Base-by-base conservation (phyloP, 35 echinoderm and acorn worm genomes). In the Heliocidaris erythrogramma region DNA sequence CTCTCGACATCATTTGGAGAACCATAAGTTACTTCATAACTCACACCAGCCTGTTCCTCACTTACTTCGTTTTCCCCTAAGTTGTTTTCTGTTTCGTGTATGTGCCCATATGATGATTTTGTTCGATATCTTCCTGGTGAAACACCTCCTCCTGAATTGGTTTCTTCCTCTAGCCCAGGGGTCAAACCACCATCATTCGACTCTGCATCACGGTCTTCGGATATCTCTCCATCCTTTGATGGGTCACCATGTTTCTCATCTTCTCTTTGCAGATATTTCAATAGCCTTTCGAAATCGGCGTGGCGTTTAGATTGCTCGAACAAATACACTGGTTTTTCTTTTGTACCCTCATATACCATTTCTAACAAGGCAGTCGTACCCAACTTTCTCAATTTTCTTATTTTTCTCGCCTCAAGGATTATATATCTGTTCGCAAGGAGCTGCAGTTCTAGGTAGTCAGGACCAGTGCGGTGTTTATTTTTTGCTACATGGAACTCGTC, bases 341-440 rank as follows among this genome's bases (percentile, higher is more conserved):
- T 92, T 17, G 49, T 92, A 49, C 91, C 91, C 30, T 92, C 17
- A 59, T 50, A 59, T 24, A 92, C 91, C 91, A 92, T 50, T 59
- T 49, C 91, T 12, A 92, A 13, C 91, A 92, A 30, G 14, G 91
- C 91, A 52, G n/a, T 59, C 91, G 48, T 92, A 30, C 91, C 50
- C 50, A n/a, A 52, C 30, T 49, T 48, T n/a, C 48, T 18, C 17
- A 49, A 11, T 59, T 92, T 92, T 12, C 91, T 49, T 13, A 92
- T 5, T n/a, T 27, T 49, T 13, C 48, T 92, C 3, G 31, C 29
- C 49, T 59, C 91, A 13, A 30, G 47, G 31, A 92, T 92, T 48
- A 49, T 50, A n/a, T 49, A 29, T 49, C 50, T 92, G 11, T 48
- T 92, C 30, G 91, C 91, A 30, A 50, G 47, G 9, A 92, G 49